Base-by-base conservation (phyloP, 2,888 invertebrate species). In the Andrena haemorrhoa region DNA sequence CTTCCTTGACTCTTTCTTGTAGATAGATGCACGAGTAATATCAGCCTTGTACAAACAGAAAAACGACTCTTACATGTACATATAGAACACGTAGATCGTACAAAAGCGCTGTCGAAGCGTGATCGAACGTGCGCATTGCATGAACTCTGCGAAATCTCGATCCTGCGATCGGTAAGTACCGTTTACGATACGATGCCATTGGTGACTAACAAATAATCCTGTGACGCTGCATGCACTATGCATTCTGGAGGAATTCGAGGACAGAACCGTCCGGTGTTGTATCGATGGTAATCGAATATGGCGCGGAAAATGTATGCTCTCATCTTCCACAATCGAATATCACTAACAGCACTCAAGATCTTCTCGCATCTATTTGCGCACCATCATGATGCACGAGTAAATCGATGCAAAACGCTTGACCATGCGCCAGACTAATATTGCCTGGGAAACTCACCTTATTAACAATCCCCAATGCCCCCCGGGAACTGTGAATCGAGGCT, bases 141-240 rank as follows among this genome's bases (percentile, higher is more conserved):
- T 87, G 88, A 87, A 71, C 73, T 58, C 84, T 83, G 83, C 66
- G 73, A 88, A 79, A 82, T 41, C 61, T 69, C 63, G 84, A 64
- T 71, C 75, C 56, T 58, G 58, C 70, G 51, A 81, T 79, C 63
- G 89, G 89, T 89, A 88, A 89, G 89, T 89, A 89, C 81, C 68
- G 74, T 86, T 73, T 77, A 76, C 71, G 72, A 79, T 77, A 64
- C 68, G 33, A 71, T 83, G 79, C 76, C 76, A 75, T 29, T 70
- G 78, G 29, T 68, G 61, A 80, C 72, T 86, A 87, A 87, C 79
- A 79, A 79, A 74, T 49, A 31, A 65, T 33, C 12, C 29, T 20
- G 26, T 8, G 35, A 29, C 16, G 53, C 16, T 75, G 73, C 74
- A 75, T 75, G 78, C 12, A 1, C 20, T 16, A 49, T n/a, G 51